These are phyloP conservation scores for Poeciliopsis turrubarensis DNA, from an alignment of 2,113 vertebrate genomes.

Conservation along the genomic window DNA sequence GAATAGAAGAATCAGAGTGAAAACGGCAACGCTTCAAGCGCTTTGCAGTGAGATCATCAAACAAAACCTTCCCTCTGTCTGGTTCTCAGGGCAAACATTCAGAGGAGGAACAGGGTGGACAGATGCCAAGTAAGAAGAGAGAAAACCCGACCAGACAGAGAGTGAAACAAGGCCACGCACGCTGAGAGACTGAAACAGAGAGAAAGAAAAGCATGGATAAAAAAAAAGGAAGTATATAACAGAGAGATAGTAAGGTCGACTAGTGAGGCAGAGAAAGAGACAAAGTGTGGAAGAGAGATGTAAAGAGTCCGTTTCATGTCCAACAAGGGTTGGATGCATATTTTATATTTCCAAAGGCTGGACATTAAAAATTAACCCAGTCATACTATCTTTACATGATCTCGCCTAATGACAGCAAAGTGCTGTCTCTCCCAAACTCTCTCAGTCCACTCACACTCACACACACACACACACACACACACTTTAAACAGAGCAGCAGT, in stretches of 20 bases:
- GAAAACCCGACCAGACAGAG: constrained; percentile 39
- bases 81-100: constrained; percentile 44
- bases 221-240: constrained; percentile 28
- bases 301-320: constrained; percentile 69
- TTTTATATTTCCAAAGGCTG: constrained; percentile 72
- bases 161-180: constrained; percentile 41
- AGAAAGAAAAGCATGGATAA: constrained; percentile 27
- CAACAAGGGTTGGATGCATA: constrained; percentile 71
- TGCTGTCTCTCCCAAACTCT: constrained; percentile 42
- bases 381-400: constrained; percentile 69
- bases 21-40: constrained; percentile 26
- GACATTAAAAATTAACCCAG: constrained; percentile 72
- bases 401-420: constrained; percentile 73
- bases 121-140: constrained; percentile 43
- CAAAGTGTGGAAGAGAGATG: constrained; percentile 28
- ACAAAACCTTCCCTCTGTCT: constrained; percentile 46
- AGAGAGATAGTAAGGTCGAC: constrained; percentile 26
- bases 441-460: constrained; percentile 37
- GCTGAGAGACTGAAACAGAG: constrained; percentile 32
- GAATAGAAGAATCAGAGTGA: constrained; percentile 22
- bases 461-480: constrained; percentile 39
- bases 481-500: constrained; percentile 31
- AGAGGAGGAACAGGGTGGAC: constrained; percentile 22
- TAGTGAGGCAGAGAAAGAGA: constrained; percentile 16
- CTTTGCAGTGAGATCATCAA: constrained; percentile 45